Evolutionary conservation across 1,140 invertebrate species (phyloP), one percentile per base, ranked within the genome.

Genomic region (Aphis craccivora): DNA sequence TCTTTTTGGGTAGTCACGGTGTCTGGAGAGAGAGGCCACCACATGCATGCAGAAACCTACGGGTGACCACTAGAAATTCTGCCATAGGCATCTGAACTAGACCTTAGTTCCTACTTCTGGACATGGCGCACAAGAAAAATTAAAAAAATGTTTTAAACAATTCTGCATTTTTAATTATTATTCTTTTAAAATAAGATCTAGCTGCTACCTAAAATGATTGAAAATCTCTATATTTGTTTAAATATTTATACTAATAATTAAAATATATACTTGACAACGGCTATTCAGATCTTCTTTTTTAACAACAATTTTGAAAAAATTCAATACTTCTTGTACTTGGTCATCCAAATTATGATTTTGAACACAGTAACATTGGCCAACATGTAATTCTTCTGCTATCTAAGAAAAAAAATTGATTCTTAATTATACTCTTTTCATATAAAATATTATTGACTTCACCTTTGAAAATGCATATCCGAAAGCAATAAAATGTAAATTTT

Each of bases 221-320:
- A 60, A 60, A 60, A 67, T 67, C 9, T 6, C 60, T 67, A 3
- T 67, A 67, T 67, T n/a, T 67, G 30, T 67, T 67, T 14, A 67
- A 67, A 30, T 67, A 67, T 67, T 67, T 67, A 67, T 67, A n/a
- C 11, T 67, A n/a, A 51, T 51, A 18, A 51, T 2, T 51, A 51
- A 51, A 67, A 43, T 23, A 84, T 11, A 86, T 94, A 97, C 96
- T 95, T 96, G 95, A 95, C 97, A 97, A 89, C 97, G 95, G 94
- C 96, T 97, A 94, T 97, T 97, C 81, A 97, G 96, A 95, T 97
- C 96, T 76, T 95, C 95, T 93, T 96, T 95, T 20, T 95, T 96
- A 20, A 97, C 95, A 30, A 95, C 94, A 35, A 98, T 95, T 94
- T 97, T 96, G 94, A 97, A 97, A 94, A 96, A 95, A 25, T 95